Base-by-base conservation (phyloP, 23 tunicate genomes). In the Corella eumyota region DNA sequence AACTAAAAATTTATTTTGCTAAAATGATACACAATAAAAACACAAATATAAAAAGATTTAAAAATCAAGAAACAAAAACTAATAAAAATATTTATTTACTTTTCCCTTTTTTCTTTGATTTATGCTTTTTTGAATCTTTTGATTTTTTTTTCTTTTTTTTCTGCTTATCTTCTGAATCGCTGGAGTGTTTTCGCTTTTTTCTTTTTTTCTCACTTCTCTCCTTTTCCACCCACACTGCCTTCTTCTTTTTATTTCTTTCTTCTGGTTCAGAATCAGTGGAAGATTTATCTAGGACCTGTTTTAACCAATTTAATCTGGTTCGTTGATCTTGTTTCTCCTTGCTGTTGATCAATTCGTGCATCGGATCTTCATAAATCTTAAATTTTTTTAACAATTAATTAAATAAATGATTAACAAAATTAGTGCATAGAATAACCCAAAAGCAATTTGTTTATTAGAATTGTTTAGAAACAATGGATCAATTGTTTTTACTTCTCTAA, bases 331-430 rank as follows among this genome's bases (percentile, higher is more conserved):
- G 57, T 34, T 61, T 65, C 61, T 74, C 49, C 48, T 72, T 31
- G 27, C 53, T 61, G 32, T 62, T 75, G 33, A 88, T 15, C 44
- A 86, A 37, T 19, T 56, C 69, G 50, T 78, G 68, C 96, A 88
- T 78, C 1, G 96, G 96, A 34, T 88, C 96, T 68, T 88, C 96
- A 58, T 67, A 72, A 40, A 58, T 56, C 94, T 85, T 52, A 55
- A 19, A 58, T 28, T n/a, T n/a, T n/a, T n/a, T n/a, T n/a, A n/a
- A n/a, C n/a, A n/a, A n/a, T n/a, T n/a, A n/a, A n/a, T n/a, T n/a
- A n/a, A n/a, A n/a, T n/a, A n/a, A n/a, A n/a, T n/a, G n/a, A n/a
- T n/a, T n/a, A n/a, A n/a, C n/a, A n/a, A n/a, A n/a, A n/a, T n/a
- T n/a, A n/a, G n/a, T n/a, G n/a, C n/a, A n/a, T n/a, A n/a, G n/a